Percentiles rank a stretch among this genome's conserved stretches.
phyloP scores from a whole-genome alignment of 2,888 invertebrate genomes.

The Cataglyphis cursor region DNA sequence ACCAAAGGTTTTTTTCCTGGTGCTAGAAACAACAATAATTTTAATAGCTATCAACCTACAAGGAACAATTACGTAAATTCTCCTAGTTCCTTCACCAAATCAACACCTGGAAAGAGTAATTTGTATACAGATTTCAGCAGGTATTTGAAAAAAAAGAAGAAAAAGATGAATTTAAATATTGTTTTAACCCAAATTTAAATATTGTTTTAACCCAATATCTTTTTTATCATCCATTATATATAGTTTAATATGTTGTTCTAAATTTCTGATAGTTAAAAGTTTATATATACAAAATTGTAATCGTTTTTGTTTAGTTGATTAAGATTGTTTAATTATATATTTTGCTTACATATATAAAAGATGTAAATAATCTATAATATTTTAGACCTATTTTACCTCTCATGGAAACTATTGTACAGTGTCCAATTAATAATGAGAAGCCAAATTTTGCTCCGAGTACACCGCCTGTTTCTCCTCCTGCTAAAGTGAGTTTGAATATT shows the following conservation, averaged over 20 bases:
- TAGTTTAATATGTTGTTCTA: background rate
- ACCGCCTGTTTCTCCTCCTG: constrained; percentile 62
- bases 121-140: constrained; percentile 34
- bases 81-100: constrained; percentile 2
- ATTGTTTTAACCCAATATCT: too few species aligned
- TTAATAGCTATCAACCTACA: background rate
- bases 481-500: constrained; percentile 62
- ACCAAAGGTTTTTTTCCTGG: background rate
- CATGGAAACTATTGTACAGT: constrained; percentile 32
- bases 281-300: background rate
- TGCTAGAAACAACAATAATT: background rate
- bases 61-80: constrained; percentile 13
- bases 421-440: constrained; percentile 31
- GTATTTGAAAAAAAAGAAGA: background rate
- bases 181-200: too few species aligned
- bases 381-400: constrained; percentile 39
- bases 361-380: constrained; percentile 6
- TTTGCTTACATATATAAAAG: background rate
- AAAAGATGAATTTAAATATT: background rate
- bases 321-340: background rate
- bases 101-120: constrained; percentile 9
- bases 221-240: background rate
- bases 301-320: background rate
- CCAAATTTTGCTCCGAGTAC: constrained; percentile 43
- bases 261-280: background rate